Evolutionary conservation across 2,797 vertebrate species (phyloP).

Genomic region (Lacerta bilineata): DNA sequence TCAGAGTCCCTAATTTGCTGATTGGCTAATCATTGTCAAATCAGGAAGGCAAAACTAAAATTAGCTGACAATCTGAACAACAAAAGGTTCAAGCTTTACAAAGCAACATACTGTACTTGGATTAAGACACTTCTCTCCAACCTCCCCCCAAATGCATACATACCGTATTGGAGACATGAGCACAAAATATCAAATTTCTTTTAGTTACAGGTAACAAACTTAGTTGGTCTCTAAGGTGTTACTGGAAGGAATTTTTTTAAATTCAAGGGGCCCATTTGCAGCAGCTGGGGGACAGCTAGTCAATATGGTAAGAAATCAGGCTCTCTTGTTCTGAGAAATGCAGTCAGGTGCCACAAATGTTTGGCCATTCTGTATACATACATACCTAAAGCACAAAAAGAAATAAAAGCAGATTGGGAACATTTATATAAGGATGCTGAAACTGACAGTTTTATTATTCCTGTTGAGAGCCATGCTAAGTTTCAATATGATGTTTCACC

Average conservation of each 20-base stretch:
- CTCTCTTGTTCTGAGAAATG: background rate
- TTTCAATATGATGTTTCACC: constrained; percentile 17
- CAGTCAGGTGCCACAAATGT: background rate
- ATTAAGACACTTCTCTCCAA: background rate
- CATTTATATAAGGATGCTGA: background rate
- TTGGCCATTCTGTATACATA: constrained; percentile 5
- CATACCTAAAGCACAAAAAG: constrained; percentile 9
- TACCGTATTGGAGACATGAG: background rate
- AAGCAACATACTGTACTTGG: background rate
- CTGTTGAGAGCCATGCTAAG: background rate
- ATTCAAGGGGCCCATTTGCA: background rate
- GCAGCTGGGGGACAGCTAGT: background rate
- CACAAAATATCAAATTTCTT: background rate
- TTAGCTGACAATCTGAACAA: background rate
- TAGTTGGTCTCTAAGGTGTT: no score
- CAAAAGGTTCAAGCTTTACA: background rate
- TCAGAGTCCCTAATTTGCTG: background rate
- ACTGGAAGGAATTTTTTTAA: background rate
- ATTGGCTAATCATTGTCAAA: background rate
- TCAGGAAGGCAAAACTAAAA: background rate
- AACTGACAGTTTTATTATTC: background rate
- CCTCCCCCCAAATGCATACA: background rate
- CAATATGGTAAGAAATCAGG: background rate
- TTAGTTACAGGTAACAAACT: background rate
- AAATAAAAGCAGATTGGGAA: background rate